Conservation (phyloP, 23 tunicate species). For the Phallusia fumigata region DNA sequence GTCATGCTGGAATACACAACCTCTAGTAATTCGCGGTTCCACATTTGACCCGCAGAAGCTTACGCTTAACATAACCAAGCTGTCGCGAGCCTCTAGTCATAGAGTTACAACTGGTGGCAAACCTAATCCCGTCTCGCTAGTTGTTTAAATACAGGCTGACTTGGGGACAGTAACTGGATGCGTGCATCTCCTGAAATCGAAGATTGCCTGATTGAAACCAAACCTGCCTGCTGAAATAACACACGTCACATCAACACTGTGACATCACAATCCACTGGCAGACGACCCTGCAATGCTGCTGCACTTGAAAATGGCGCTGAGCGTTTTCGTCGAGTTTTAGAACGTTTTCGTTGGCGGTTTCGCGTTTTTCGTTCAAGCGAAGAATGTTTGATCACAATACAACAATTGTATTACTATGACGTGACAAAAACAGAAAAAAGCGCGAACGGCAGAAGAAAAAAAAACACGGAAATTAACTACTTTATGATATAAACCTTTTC, state of each 20-base stretch:
- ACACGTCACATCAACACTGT: slow-evolving; percentile 36
- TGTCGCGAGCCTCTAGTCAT: background rate
- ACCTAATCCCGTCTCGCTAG: background rate
- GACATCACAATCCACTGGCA: slow-evolving; percentile 28
- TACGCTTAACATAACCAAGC: background rate
- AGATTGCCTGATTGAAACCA: slow-evolving; percentile 29
- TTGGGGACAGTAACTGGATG: slow-evolving; percentile 26
- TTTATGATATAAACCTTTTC: background rate
- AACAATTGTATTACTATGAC: background rate
- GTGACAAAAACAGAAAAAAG: background rate
- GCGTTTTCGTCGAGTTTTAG: too few species aligned
- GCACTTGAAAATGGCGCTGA: too few species aligned
- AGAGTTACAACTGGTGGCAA: slow-evolving; percentile 2
- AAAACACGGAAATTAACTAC: background rate
- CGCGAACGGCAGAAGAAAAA: background rate
- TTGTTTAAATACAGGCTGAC: background rate
- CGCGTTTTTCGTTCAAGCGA: too few species aligned
- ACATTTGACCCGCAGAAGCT: too few species aligned
- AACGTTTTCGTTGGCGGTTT: too few species aligned
- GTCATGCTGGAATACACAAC: too few species aligned
- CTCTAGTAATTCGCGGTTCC: too few species aligned
- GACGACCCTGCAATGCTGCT: background rate
- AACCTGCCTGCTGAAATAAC: slow-evolving; percentile 32
- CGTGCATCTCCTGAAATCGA: slow-evolving; percentile 17
- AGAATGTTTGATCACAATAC: background rate